These are phyloP conservation scores for Lasioglossum morio DNA, from an alignment of 2,888 invertebrate genomes.

Conservation along the genomic window DNA sequence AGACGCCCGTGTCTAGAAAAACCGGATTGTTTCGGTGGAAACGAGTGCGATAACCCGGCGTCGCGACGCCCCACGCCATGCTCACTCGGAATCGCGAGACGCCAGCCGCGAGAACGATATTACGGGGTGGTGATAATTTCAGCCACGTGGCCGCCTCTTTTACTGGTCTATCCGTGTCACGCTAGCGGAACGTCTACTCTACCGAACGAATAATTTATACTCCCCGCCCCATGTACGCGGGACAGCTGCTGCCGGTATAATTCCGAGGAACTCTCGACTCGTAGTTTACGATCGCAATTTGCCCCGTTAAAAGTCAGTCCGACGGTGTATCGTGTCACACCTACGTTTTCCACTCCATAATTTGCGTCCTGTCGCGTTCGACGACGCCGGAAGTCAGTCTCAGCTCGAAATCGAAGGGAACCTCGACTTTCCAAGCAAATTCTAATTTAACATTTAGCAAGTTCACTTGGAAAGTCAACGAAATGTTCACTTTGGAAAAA, in stretches of 20 bases:
- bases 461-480: too few species aligned
- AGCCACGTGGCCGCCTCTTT: slow-evolving; percentile 50
- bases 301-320: background rate
- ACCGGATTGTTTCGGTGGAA: background rate
- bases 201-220: slow-evolving; percentile 10
- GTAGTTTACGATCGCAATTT: slow-evolving; percentile 2
- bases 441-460: too few species aligned
- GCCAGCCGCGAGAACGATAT: slow-evolving; percentile 4
- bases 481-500: background rate
- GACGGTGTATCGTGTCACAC: background rate
- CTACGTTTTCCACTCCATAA: background rate
- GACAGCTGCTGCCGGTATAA: slow-evolving; percentile 6
- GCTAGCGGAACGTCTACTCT: background rate
- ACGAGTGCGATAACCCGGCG: background rate
- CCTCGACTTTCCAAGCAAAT: background rate
- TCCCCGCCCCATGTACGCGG: background rate
- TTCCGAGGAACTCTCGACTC: background rate
- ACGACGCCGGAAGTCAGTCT: background rate
- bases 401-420: background rate
- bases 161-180: slow-evolving; percentile 23
- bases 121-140: slow-evolving; percentile 37
- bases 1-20: background rate
- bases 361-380: background rate
- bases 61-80: background rate
- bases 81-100: background rate